These are phyloP conservation scores for Diadophis punctatus DNA, from an alignment of 2,113 vertebrate genomes.

Conservation along the genomic window DNA sequence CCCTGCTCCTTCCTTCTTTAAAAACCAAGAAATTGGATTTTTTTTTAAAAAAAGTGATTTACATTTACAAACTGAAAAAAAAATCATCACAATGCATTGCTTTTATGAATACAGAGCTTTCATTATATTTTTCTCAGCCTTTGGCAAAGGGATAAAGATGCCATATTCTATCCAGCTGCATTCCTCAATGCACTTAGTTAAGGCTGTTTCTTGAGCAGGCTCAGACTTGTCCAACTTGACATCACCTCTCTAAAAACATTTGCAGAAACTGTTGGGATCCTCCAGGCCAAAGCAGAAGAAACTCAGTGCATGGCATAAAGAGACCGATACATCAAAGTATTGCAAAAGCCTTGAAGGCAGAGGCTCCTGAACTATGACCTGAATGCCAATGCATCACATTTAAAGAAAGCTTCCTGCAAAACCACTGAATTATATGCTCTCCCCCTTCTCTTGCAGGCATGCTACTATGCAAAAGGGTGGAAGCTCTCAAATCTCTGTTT, in stretches of 20 bases:
- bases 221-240: background rate
- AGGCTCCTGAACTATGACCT: background rate
- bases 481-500: background rate
- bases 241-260: background rate
- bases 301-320: background rate
- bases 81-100: background rate
- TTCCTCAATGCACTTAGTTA: background rate
- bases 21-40: background rate
- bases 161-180: background rate
- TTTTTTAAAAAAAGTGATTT: background rate
- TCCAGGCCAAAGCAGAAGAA: background rate
- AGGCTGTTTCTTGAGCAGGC: background rate
- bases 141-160: conserved; percentile 3
- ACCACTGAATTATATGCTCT: background rate
- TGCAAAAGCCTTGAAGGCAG: background rate
- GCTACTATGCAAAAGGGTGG: background rate
- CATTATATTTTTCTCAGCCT: background rate
- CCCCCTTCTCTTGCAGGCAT: background rate
- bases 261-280: background rate
- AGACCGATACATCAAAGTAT: background rate
- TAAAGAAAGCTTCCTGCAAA: background rate
- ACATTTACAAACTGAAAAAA: background rate
- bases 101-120: background rate
- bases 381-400: background rate
- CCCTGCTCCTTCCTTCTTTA: background rate